Base-by-base conservation (phyloP, 2,797 vertebrate species). In the Paramormyrops hopkinsi region DNA sequence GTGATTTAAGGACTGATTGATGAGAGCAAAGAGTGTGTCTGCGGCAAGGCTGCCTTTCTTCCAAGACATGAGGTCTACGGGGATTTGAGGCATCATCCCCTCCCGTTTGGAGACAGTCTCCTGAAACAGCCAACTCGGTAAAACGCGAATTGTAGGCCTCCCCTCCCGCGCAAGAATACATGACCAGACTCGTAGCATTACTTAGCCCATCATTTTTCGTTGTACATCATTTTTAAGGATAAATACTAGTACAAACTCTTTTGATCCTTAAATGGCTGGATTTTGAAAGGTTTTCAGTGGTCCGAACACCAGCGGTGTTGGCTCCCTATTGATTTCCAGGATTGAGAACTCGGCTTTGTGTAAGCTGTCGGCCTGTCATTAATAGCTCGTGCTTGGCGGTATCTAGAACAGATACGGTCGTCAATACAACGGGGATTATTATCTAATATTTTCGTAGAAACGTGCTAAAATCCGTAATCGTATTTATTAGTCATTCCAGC, bases 1-100 rank as follows among this genome's bases (percentile, higher is more conserved):
- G 89, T 87, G 90, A 89, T 91, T 86, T 89, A 90, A 89, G 89
- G 87, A 69, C 87, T 92, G 90, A 91, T 91, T 91, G 88, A 92
- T 91, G 91, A 41, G 89, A 86, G 37, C 84, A 86, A 86, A 85
- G 88, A 46, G 79, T 90, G 48, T 44, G 79, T 89, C 56, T 85
- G 56, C 86, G 65, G 86, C 87, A 89, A 69, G 69, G 73, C 69
- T 48, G 69, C 44, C 79, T 83, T 90, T 90, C 50, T 88, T 53
- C 65, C 85, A 25, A 54, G 69, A 83, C 50, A 37, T 65, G 88
- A 50, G 83, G 90, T 88, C 86, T 22, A 11, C 8, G 46, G 88
- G 88, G 73, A 76, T 90, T 82, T 89, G 33, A 88, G 56, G 73
- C 22, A 79, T 33, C 62, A 4, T 46, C 56, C 84, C 44, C 87